Evolutionary conservation across 2,113 vertebrate species (phyloP).

Genomic region (Brevimyrus niger): DNA sequence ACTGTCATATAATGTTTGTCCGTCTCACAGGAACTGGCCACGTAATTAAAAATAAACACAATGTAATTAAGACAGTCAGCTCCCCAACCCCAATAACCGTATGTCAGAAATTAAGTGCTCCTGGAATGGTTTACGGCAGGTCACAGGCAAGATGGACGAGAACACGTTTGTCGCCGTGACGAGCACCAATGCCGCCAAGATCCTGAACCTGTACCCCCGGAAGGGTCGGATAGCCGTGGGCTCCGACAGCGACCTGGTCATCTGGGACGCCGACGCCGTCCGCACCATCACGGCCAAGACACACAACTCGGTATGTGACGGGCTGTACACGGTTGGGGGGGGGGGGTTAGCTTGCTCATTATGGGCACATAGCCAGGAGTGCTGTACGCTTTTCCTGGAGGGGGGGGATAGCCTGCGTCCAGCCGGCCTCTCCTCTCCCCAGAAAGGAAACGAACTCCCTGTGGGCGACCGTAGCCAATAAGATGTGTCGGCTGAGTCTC

Average conservation of each 20-base stretch:
- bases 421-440: constrained; percentile 39
- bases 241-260: constrained; percentile 88
- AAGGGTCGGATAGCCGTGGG: constrained; percentile 93
- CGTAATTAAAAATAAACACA: background rate
- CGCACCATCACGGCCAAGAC: constrained; percentile 91
- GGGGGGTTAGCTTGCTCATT: background rate
- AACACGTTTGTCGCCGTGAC: constrained; percentile 97
- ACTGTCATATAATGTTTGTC: background rate
- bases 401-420: constrained; percentile 37
- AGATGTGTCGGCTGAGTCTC: background rate
- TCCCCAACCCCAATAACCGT: background rate
- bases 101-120: background rate
- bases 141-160: constrained; percentile 97
- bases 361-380: background rate
- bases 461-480: constrained; percentile 32
- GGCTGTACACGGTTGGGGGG: background rate
- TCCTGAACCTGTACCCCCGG: constrained; percentile 93
- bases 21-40: background rate
- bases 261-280: constrained; percentile 90
- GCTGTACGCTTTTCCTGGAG: background rate
- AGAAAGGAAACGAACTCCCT: constrained; percentile 48
- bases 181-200: constrained; percentile 95
- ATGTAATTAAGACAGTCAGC: background rate
- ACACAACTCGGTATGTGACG: constrained; percentile 79
- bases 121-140: constrained; percentile 53